Conservation (phyloP, 2,113 vertebrate species). For the Egretta garzetta region DNA sequence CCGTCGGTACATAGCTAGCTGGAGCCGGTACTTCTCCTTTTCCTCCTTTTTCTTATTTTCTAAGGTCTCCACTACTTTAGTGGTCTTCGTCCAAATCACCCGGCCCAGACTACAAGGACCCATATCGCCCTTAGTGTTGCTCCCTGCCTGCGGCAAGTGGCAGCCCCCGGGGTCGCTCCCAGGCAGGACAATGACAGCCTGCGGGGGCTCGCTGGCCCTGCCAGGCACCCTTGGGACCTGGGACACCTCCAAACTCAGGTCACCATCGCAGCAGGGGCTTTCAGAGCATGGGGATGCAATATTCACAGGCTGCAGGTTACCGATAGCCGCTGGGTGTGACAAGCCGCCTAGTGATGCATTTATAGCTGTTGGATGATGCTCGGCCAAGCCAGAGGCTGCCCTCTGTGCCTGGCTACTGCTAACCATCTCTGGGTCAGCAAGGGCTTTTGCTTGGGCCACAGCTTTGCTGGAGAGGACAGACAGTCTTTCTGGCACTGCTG, state of each 20-base stretch:
- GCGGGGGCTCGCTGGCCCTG: accelerated
- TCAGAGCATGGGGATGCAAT: background rate
- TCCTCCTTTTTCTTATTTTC: conserved; percentile 42
- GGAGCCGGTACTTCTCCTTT: conserved; percentile 44
- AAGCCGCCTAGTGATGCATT: background rate
- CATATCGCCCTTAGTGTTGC: accelerated
- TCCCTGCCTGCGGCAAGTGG: accelerated
- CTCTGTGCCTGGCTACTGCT: background rate
- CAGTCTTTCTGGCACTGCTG: background rate
- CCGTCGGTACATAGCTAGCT: conserved; percentile 15
- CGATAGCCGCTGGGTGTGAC: accelerated
- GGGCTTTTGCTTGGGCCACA: background rate
- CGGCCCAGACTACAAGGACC: background rate
- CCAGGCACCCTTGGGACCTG: accelerated
- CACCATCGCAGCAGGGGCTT: accelerated
- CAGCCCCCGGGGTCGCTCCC: background rate
- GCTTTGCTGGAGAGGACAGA: background rate
- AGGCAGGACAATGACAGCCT: background rate
- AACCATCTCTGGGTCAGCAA: background rate
- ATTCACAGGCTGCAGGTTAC: background rate
- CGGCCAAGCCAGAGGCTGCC: background rate
- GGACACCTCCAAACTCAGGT: background rate
- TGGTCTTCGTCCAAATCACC: background rate
- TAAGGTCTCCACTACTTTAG: background rate
- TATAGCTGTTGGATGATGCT: background rate